phyloP scores from a whole-genome alignment of 2,113 vertebrate genomes.

The Indicator maculatus region DNA sequence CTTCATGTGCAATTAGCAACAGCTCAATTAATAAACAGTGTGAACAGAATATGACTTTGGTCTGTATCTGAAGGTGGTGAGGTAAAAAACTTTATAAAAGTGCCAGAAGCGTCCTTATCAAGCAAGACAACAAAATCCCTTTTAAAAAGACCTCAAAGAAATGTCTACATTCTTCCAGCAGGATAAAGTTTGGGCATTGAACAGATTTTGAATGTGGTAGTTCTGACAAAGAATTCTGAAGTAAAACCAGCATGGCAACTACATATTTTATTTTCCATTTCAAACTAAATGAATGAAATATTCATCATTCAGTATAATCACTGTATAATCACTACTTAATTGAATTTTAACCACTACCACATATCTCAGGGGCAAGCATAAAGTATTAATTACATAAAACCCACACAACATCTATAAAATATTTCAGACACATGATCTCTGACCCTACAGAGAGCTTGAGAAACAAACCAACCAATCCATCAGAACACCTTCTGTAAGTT shows the following conservation, averaged over 20 bases:
- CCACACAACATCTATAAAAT: neutral
- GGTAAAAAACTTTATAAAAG: neutral
- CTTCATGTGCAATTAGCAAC: neutral
- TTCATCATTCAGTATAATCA: neutral
- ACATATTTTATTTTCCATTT: neutral
- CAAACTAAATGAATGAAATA: slow-evolving; percentile 27
- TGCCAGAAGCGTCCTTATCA: neutral
- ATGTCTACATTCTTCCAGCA: neutral
- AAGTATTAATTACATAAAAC: slow-evolving; percentile 22
- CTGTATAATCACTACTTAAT: slow-evolving; percentile 17
- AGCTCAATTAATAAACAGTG: neutral
- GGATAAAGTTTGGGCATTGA: neutral
- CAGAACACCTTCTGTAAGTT: neutral
- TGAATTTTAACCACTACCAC: slow-evolving; percentile 21
- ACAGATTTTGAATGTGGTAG: neutral
- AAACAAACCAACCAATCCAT: neutral
- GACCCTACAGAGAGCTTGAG: neutral
- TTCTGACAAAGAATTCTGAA: neutral
- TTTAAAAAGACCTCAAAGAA: neutral
- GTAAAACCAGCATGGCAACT: neutral
- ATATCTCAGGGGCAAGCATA: neutral
- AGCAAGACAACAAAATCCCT: neutral
- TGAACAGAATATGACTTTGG: neutral
- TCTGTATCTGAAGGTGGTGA: neutral
- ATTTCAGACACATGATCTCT: neutral